Percentiles rank a stretch among this genome's conserved stretches.
These are phyloP conservation scores for Hystrix brachyura DNA, from an alignment of 2,113 vertebrate genomes.

Conservation along the genomic window DNA sequence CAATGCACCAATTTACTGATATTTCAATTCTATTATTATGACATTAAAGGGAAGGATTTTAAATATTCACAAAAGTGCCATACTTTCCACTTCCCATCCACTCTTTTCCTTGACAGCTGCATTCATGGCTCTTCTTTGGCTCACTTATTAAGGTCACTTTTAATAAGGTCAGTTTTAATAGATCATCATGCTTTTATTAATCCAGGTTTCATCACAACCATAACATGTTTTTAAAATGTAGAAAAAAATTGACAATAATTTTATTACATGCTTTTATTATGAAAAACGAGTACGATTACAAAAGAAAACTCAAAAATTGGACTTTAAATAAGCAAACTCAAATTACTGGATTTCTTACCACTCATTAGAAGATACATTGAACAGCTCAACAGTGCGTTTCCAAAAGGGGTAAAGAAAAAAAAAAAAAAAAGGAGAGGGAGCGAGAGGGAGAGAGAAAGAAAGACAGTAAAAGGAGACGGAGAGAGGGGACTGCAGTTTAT, in stretches of 20 bases:
- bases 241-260: not conserved
- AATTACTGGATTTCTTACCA: slow-evolving; percentile 22
- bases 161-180: not conserved
- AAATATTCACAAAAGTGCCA: not conserved
- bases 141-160: not conserved
- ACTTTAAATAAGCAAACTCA: not conserved
- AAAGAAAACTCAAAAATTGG: not conserved
- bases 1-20: not conserved
- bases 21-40: slow-evolving; percentile 19
- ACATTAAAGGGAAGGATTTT: not conserved
- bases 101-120: not conserved
- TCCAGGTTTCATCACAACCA: not conserved
- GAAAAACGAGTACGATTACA: slow-evolving; percentile 11
- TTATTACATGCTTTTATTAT: not conserved
- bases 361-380: not conserved
- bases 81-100: not conserved
- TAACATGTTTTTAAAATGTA: not conserved
- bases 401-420: not conserved
- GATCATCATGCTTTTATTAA: not conserved
- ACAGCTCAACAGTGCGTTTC: not conserved
- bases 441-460: not conserved
- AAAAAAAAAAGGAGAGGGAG: not conserved
- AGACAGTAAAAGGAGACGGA: not conserved
- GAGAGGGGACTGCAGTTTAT: not conserved
- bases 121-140: not conserved